A percentile compares a stretch with the other conserved stretches of the same genome.
Evolutionary conservation across 2,113 vertebrate genomes (phyloP).

Genomic region (Syngnathus typhle): DNA sequence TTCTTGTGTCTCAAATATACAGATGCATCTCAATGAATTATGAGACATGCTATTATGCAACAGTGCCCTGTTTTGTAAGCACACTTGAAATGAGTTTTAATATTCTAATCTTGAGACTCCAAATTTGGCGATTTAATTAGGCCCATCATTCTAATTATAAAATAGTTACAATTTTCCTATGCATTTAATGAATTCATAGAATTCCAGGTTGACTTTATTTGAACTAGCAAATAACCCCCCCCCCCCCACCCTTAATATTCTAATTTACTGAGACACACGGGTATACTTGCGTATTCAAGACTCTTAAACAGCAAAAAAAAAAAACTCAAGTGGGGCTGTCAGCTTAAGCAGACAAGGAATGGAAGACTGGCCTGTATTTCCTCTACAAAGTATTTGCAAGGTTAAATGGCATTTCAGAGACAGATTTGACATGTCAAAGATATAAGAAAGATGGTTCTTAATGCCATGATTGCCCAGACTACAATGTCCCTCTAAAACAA

Average conservation of each 20-base stretch:
- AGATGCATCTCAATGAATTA: background rate
- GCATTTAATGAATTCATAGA: background rate
- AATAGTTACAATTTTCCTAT: background rate
- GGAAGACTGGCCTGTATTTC: conserved; percentile 71
- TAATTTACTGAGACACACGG: background rate
- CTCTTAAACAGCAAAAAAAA: background rate
- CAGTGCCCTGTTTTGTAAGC: too few relatives aligned
- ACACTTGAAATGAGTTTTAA: background rate
- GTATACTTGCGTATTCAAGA: background rate
- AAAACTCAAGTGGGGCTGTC: conserved; percentile 44
- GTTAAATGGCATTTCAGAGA: background rate
- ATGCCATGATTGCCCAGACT: background rate
- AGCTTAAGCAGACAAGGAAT: conserved; percentile 60
- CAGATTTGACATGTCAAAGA: background rate
- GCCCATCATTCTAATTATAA: background rate
- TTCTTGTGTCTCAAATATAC: background rate
- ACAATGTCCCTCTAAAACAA: background rate
- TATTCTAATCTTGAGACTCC: background rate
- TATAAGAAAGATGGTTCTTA: background rate
- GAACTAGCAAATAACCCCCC: background rate
- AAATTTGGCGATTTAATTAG: too few relatives aligned
- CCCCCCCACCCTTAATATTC: background rate
- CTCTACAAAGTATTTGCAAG: conserved; percentile 26
- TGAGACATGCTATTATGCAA: background rate
- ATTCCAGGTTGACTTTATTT: background rate